phyloP scores from a whole-genome alignment of 2,888 invertebrate genomes.

The Craniophora ligustri region DNA sequence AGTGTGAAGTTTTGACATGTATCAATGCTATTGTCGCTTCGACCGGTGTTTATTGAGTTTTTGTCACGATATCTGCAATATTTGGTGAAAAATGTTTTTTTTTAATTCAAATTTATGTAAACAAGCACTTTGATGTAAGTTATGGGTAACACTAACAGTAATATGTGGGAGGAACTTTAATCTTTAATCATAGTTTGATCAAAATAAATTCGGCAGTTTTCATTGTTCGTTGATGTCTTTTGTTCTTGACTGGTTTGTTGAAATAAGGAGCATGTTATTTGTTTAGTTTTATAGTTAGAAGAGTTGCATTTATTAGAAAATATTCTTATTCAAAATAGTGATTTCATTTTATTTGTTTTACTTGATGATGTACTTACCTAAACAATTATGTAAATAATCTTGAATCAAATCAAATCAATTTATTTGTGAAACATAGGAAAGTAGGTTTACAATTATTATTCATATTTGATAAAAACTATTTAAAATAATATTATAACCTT shows the following conservation, averaged over 20 bases:
- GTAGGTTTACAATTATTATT: too few relatives aligned
- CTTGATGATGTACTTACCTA: too few relatives aligned
- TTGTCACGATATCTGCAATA: constrained; percentile 6
- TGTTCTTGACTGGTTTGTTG: constrained; percentile 34
- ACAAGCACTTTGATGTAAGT: background rate
- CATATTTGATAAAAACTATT: too few relatives aligned
- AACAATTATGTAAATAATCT: too few relatives aligned
- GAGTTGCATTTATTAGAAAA: background rate
- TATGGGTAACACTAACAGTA: background rate
- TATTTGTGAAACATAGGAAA: too few relatives aligned
- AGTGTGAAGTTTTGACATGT: constrained; percentile 50
- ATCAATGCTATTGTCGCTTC: constrained; percentile 22
- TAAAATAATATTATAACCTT: too few relatives aligned
- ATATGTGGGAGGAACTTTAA: background rate
- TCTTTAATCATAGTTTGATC: background rate
- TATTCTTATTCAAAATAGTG: too few relatives aligned
- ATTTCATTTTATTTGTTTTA: too few relatives aligned
- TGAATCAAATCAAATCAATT: too few relatives aligned
- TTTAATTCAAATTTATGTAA: background rate
- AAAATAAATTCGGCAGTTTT: constrained; percentile 1
- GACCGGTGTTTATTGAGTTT: constrained; percentile 17
- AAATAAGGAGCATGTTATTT: background rate
- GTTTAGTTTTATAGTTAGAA: background rate
- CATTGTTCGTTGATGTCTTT: constrained; percentile 68
- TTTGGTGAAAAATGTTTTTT: constrained; percentile 2